phyloP scores from a whole-genome alignment of 2,888 invertebrate species.

The Harpalus rubripes region DNA sequence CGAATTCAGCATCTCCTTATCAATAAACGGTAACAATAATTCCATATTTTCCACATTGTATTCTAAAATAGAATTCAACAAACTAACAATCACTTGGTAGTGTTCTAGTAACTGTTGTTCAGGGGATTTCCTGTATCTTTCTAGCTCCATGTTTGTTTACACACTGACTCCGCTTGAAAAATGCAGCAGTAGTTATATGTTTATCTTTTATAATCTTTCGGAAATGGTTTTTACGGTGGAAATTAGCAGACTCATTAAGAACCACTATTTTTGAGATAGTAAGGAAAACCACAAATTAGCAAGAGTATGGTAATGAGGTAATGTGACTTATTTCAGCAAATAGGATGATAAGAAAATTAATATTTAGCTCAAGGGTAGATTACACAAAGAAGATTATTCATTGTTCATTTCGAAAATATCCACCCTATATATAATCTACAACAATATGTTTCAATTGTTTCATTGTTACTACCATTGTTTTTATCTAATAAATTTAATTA shows the following conservation, averaged over 20 bases:
- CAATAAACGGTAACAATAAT: slow-evolving; percentile 38
- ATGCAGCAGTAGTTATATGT: slow-evolving; percentile 8
- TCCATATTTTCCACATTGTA: slow-evolving; percentile 42
- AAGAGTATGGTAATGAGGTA: slow-evolving; percentile 35
- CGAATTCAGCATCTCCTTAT: slow-evolving; percentile 32
- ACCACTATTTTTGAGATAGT: slow-evolving; percentile 34
- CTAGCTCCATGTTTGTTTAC: slow-evolving; percentile 28
- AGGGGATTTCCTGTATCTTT: slow-evolving; percentile 27
- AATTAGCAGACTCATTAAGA: slow-evolving; percentile 9
- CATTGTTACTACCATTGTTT: too few relatives aligned
- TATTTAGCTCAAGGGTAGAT: background rate
- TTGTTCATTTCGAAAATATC: too few relatives aligned
- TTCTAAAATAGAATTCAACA: slow-evolving; percentile 44
- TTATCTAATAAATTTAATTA: too few relatives aligned
- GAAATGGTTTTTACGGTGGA: slow-evolving; percentile 40
- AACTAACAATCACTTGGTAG: background rate
- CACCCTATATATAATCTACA: too few relatives aligned
- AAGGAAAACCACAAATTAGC: slow-evolving; percentile 55
- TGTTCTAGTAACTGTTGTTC: slow-evolving; percentile 2
- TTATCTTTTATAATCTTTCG: slow-evolving; percentile 42
- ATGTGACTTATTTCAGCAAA: slow-evolving; percentile 26
- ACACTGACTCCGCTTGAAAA: slow-evolving; percentile 11
- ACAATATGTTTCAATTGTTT: too few relatives aligned
- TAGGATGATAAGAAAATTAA: background rate
- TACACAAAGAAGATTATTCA: background rate